These are phyloP conservation scores for Neoarius graeffei DNA, from an alignment of 2,113 vertebrate species.

Conservation along the genomic window DNA sequence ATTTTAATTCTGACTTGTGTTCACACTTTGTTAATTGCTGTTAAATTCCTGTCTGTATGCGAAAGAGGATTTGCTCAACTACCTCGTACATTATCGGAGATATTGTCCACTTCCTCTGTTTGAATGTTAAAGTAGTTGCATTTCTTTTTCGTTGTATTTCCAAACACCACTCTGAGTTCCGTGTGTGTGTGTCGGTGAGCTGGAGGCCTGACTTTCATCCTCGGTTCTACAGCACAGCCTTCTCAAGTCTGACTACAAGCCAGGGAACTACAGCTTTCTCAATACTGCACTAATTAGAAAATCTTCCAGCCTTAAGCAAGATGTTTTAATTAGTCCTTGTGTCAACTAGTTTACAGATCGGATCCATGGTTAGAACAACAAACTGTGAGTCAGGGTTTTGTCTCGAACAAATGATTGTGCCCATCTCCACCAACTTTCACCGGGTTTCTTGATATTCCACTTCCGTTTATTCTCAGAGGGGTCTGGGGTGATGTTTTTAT, in stretches of 20 bases:
- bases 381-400: conserved; percentile 19
- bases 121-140: not conserved
- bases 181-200: conserved; percentile 44
- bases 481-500: not conserved
- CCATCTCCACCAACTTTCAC: not conserved
- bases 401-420: not conserved
- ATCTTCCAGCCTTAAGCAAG: conserved; percentile 77
- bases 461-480: not conserved
- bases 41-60: not conserved
- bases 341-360: conserved; percentile 82
- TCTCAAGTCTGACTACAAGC: conserved; percentile 73
- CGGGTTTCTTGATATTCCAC: not conserved
- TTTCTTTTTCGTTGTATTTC: not conserved
- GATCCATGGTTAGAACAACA: conserved; percentile 73
- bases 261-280: conserved; percentile 81
- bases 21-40: not conserved
- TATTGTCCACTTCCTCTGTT: not conserved
- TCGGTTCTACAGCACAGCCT: conserved; percentile 72
- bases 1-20: not conserved
- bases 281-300: conserved; percentile 82
- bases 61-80: not conserved
- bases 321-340: conserved; percentile 85
- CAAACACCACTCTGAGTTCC: not conserved
- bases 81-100: not conserved
- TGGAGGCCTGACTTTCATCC: conserved; percentile 76